Percentiles rank a stretch among this genome's conserved stretches.
phyloP scores from a whole-genome alignment of 2,797 vertebrate genomes.

The Erethizon dorsatum region DNA sequence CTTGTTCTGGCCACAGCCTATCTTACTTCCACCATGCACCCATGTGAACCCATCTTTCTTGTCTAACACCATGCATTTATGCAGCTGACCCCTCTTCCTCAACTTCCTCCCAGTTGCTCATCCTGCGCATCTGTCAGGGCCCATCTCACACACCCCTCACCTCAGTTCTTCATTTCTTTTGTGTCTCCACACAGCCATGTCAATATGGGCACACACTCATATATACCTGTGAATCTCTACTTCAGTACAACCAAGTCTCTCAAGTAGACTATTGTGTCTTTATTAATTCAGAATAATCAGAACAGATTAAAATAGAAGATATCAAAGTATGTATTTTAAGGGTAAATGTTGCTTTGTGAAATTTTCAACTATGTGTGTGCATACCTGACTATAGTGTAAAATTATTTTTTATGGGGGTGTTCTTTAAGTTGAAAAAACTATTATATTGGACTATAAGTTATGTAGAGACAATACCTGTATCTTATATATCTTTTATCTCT shows the following conservation, averaged over 20 bases:
- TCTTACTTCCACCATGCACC: not conserved
- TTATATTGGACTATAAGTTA: not conserved
- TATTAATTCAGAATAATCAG: not conserved
- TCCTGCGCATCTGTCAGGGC: not conserved
- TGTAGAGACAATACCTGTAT: not conserved
- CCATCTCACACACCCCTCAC: not conserved
- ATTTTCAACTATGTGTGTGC: not conserved
- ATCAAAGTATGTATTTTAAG: not conserved
- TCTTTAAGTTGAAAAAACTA: not conserved
- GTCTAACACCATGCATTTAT: fast-evolving
- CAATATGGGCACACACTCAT: not conserved
- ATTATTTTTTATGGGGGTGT: not conserved
- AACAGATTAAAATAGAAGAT: not conserved
- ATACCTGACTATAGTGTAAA: not conserved
- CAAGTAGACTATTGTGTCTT: not conserved
- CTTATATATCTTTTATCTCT: not conserved
- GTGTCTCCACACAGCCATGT: not conserved
- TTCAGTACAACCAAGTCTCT: not conserved
- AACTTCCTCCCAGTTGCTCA: not conserved
- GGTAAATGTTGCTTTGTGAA: not conserved
- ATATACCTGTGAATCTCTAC: not conserved
- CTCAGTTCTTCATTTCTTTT: not conserved
- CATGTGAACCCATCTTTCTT: not conserved
- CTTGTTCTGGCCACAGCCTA: not conserved
- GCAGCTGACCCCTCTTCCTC: not conserved